phyloP scores from a whole-genome alignment of 2,888 invertebrate species.

The Synergus laeviventris region DNA sequence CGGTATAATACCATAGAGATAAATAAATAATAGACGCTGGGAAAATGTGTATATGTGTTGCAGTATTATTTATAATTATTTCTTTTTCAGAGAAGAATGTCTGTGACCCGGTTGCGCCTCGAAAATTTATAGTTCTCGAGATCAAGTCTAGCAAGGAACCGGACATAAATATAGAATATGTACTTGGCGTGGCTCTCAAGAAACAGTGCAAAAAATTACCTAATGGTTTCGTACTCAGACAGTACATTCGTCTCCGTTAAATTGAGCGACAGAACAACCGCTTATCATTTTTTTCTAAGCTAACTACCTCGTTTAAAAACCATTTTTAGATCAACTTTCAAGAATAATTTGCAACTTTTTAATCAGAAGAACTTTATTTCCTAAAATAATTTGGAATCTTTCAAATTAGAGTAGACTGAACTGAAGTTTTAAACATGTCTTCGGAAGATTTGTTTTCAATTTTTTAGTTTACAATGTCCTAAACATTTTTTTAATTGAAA shows the following conservation, averaged over 20 bases:
- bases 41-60: background rate
- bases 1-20: background rate
- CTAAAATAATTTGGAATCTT: no score
- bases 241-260: slow-evolving; percentile 31
- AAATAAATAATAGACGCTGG: background rate
- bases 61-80: slow-evolving; percentile 13
- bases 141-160: slow-evolving; percentile 36
- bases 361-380: background rate
- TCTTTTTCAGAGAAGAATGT: slow-evolving; percentile 7
- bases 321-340: background rate
- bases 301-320: slow-evolving; percentile 9
- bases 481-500: no score
- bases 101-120: slow-evolving; percentile 29
- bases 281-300: slow-evolving; percentile 26
- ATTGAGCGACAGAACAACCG: slow-evolving; percentile 28
- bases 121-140: slow-evolving; percentile 39
- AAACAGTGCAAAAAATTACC: slow-evolving; percentile 37
- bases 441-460: no score
- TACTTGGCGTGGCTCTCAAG: slow-evolving; percentile 25
- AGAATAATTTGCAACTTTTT: background rate
- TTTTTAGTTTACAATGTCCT: no score
- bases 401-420: no score
- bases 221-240: slow-evolving; percentile 37
- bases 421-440: no score
- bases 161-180: slow-evolving; percentile 35